Evolutionary conservation across 2,888 invertebrate genomes (phyloP).

Genomic region (Eremobia ochroleuca): DNA sequence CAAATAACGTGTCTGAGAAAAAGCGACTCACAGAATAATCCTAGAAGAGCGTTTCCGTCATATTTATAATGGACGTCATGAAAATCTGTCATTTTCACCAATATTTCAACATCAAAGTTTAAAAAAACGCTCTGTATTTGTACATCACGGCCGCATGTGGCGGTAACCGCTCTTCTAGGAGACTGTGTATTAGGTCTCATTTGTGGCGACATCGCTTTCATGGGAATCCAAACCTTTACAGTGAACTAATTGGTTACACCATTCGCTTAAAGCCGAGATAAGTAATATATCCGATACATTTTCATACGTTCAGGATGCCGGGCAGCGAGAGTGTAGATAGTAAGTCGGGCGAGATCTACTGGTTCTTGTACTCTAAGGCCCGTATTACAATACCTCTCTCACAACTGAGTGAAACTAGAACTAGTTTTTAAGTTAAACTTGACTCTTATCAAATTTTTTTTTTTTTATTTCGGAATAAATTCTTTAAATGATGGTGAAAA

Average conservation of each 20-base stretch:
- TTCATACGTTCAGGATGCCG: background rate
- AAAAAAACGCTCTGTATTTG: too few relatives aligned
- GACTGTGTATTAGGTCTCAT: background rate
- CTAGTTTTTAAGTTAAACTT: background rate
- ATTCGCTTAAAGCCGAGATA: constrained; percentile 8
- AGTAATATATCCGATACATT: background rate
- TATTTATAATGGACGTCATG: too few relatives aligned
- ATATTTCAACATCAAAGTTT: too few relatives aligned
- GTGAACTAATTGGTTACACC: background rate
- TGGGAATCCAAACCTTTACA: background rate
- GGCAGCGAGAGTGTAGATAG: too few relatives aligned
- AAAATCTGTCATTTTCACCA: too few relatives aligned
- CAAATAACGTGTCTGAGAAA: background rate
- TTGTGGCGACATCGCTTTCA: background rate
- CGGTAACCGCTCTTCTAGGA: too few relatives aligned
- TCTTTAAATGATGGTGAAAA: background rate
- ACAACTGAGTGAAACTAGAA: background rate
- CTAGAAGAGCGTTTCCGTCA: too few relatives aligned
- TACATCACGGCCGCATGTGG: too few relatives aligned
- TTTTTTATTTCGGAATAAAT: too few relatives aligned
- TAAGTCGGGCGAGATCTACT: background rate
- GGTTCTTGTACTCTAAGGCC: background rate
- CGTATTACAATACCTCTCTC: background rate
- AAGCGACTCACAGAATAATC: background rate
- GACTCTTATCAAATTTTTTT: too few relatives aligned